These are phyloP conservation scores for Leptarthrus brevirostris DNA, from an alignment of 2,888 invertebrate genomes.

Conservation along the genomic window DNA sequence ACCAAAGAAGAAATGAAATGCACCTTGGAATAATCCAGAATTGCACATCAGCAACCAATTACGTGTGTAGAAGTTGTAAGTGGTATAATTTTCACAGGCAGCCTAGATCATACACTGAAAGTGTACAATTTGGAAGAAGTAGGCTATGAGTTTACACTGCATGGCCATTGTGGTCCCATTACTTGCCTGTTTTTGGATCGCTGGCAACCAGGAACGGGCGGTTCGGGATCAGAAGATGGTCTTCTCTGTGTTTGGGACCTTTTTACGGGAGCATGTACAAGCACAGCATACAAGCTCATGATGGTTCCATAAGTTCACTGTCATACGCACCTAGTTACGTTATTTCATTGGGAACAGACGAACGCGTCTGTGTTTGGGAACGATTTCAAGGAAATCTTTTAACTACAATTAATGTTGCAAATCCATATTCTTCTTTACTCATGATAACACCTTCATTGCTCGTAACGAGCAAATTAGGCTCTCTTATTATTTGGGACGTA, in stretches of 20 bases:
- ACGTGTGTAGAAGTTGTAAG: slow-evolving; percentile 89
- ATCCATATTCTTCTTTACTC: slow-evolving; percentile 72
- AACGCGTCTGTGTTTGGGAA: slow-evolving; percentile 94
- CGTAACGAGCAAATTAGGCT: slow-evolving; percentile 88
- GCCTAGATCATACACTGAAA: slow-evolving; percentile 94
- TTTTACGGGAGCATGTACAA: slow-evolving; percentile 92
- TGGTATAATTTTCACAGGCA: slow-evolving; percentile 88
- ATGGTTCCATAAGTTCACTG: slow-evolving; percentile 86
- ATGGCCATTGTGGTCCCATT: slow-evolving; percentile 94
- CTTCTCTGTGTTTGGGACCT: slow-evolving; percentile 95
- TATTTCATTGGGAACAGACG: slow-evolving; percentile 91
- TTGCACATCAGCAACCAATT: slow-evolving; percentile 94
- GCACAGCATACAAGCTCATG: slow-evolving; percentile 93
- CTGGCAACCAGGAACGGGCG: slow-evolving; percentile 84
- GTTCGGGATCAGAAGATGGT: slow-evolving; percentile 95
- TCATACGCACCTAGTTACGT: slow-evolving; percentile 93
- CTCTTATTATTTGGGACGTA: slow-evolving; percentile 91
- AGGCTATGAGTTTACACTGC: slow-evolving; percentile 85
- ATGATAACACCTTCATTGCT: slow-evolving; percentile 91
- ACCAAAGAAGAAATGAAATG: slow-evolving; percentile 77
- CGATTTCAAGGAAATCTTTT: slow-evolving; percentile 92
- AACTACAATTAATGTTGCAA: slow-evolving; percentile 73
- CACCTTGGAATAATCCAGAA: slow-evolving; percentile 77
- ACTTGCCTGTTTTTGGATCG: slow-evolving; percentile 92
- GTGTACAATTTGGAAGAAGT: slow-evolving; percentile 87